Percentiles rank a stretch among this genome's conserved stretches.
These are phyloP conservation scores for Marronus borbonicus DNA, from an alignment of 2,888 invertebrate genomes.

Conservation along the genomic window DNA sequence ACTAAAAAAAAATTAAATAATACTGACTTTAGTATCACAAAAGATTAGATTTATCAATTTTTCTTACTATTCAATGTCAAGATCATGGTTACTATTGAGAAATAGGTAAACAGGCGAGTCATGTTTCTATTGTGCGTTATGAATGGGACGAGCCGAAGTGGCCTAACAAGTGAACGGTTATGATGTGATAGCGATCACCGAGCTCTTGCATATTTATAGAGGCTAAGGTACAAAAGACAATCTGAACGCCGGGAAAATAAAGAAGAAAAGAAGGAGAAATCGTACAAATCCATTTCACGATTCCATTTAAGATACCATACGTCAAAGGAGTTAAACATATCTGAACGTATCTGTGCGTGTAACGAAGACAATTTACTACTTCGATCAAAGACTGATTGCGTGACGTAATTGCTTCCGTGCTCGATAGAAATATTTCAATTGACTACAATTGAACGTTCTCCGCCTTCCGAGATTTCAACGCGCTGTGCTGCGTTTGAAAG, in stretches of 20 bases:
- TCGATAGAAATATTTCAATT: background rate
- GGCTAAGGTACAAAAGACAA: background rate
- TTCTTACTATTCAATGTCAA: background rate
- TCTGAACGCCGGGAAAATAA: background rate
- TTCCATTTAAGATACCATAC: conserved; percentile 2
- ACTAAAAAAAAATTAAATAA: conserved; percentile 9
- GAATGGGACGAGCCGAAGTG: background rate
- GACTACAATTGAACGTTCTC: background rate
- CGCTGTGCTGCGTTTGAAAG: background rate
- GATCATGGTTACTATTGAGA: background rate
- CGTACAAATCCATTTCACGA: background rate
- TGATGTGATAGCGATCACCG: background rate
- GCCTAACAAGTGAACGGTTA: background rate
- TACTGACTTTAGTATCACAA: background rate
- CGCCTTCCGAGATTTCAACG: background rate
- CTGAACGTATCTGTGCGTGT: background rate
- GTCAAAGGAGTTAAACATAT: conserved; percentile 4
- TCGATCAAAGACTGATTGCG: background rate
- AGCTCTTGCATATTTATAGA: conserved; percentile 1
- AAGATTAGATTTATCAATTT: background rate
- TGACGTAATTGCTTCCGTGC: conserved; percentile 14
- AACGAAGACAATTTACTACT: background rate
- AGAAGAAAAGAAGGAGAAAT: background rate
- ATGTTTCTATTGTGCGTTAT: background rate
- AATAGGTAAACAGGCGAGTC: background rate